phyloP scores from a whole-genome alignment of 2,113 vertebrate genomes.

The Megaleporinus macrocephalus region DNA sequence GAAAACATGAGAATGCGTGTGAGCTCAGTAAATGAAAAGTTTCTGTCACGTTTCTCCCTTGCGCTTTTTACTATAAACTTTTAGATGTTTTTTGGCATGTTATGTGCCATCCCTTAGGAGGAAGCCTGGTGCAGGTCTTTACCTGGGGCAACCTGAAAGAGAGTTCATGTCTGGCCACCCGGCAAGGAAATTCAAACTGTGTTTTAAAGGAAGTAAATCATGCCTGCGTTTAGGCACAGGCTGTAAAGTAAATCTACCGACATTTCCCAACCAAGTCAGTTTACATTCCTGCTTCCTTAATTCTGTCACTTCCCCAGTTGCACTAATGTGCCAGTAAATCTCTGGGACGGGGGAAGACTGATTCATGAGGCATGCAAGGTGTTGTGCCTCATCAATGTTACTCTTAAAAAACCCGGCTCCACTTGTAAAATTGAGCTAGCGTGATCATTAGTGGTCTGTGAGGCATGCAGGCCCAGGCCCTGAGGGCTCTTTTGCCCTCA shows the following conservation, averaged over 20 bases:
- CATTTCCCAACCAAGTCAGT: conserved; percentile 51
- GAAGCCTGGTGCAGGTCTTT: neutral
- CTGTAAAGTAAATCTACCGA: conserved; percentile 56
- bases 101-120: neutral
- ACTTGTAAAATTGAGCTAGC: conserved; percentile 48
- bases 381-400: conserved; percentile 52
- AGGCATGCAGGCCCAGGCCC: conserved; percentile 42
- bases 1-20: conserved; percentile 2
- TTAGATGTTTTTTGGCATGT: neutral
- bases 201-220: conserved; percentile 54
- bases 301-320: conserved; percentile 49
- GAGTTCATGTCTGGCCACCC: conserved; percentile 37
- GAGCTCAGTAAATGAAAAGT: neutral
- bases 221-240: conserved; percentile 23
- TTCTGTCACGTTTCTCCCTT: neutral
- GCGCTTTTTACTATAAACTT: neutral
- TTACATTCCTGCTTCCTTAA: conserved; percentile 57
- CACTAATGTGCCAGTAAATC: conserved; percentile 53
- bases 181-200: conserved; percentile 26
- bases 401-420: conserved; percentile 54
- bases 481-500: conserved; percentile 12
- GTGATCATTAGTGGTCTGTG: conserved; percentile 45
- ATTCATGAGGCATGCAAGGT: conserved; percentile 54
- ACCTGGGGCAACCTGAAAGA: conserved; percentile 28
- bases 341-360: conserved; percentile 45